These are phyloP conservation scores for Mareca strepera DNA, from an alignment of 2,797 vertebrate genomes.

Conservation along the genomic window DNA sequence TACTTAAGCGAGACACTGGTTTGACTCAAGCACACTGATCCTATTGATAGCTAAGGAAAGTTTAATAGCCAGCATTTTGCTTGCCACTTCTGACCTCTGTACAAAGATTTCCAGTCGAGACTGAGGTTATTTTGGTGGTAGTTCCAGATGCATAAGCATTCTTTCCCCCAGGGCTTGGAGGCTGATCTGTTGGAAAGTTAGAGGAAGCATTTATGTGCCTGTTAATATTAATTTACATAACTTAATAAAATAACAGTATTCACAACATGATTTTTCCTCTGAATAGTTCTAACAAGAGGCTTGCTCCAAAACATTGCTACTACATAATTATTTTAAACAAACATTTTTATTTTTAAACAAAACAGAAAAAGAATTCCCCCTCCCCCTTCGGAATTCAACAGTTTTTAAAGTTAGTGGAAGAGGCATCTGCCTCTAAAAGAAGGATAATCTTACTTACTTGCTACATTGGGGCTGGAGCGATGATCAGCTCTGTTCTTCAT, in stretches of 20 bases:
- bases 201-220: conserved; percentile 16
- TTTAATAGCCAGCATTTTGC: conserved; percentile 6
- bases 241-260: not conserved
- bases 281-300: not conserved
- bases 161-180: conserved; percentile 93
- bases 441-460: conserved; percentile 84
- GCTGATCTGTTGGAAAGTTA: conserved; percentile 85
- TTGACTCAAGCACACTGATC: not conserved
- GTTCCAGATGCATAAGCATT: conserved; percentile 86
- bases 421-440: not conserved
- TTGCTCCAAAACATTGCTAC: not conserved
- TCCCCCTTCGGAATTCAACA: not conserved
- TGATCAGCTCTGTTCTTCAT: conserved; percentile 94
- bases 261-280: not conserved
- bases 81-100: conserved; percentile 86
- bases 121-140: conserved; percentile 94
- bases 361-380: not conserved
- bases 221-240: conserved; percentile 12
- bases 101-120: conserved; percentile 97
- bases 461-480: conserved; percentile 98
- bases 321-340: not conserved
- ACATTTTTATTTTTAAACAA: not conserved
- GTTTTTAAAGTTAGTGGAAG: not conserved
- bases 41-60: not conserved
- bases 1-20: not conserved